These are phyloP conservation scores for Whitmania pigra DNA, from an alignment of 1,140 invertebrate species.

Conservation along the genomic window DNA sequence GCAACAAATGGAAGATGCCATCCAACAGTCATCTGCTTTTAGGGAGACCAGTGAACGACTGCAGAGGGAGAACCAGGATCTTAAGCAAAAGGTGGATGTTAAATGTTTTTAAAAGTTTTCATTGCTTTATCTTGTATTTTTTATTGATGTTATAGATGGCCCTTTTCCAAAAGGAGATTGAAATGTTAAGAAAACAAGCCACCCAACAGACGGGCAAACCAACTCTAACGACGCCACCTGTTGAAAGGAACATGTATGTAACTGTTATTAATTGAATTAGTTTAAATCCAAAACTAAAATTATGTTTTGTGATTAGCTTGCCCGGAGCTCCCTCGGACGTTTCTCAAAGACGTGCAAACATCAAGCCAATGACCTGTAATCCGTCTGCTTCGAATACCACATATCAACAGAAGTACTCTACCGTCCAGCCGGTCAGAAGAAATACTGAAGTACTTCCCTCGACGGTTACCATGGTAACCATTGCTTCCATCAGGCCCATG, in stretches of 20 bases:
- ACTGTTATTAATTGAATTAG: neutral
- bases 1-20: neutral
- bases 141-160: constrained; percentile 28
- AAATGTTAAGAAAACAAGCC: constrained; percentile 48
- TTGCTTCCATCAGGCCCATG: constrained; percentile 79
- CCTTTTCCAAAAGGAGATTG: constrained; percentile 65
- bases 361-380: constrained; percentile 64
- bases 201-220: constrained; percentile 31
- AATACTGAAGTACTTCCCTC: constrained; percentile 48
- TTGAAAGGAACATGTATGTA: constrained; percentile 29
- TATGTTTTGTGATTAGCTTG: neutral
- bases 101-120: neutral
- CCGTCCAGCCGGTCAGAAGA: constrained; percentile 27
- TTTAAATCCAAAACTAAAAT: no score
- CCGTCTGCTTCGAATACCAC: constrained; percentile 48
- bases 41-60: constrained; percentile 38
- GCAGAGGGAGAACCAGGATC: constrained; percentile 49
- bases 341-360: constrained; percentile 67
- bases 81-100: constrained; percentile 50
- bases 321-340: constrained; percentile 54
- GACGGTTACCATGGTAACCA: constrained; percentile 37
- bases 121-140: neutral
- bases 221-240: constrained; percentile 29
- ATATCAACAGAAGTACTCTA: constrained; percentile 19
- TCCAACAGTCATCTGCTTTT: neutral